Evolutionary conservation across 2,113 vertebrate species (phyloP).

Genomic region (Beaufortia kweichowensis): DNA sequence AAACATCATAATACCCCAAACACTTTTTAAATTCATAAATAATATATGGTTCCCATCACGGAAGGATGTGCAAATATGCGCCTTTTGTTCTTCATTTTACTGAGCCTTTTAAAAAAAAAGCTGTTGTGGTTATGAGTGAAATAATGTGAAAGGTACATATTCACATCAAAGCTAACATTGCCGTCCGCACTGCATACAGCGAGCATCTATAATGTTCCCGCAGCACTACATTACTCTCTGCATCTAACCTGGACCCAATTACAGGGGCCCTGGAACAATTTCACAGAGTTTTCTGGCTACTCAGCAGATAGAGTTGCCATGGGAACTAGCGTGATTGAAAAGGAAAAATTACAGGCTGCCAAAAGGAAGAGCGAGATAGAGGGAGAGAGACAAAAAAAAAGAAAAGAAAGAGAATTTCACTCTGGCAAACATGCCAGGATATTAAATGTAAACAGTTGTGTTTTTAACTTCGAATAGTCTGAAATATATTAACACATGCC

Average conservation of each 20-base stretch:
- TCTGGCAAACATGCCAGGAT: constrained; percentile 27
- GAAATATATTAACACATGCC: background rate
- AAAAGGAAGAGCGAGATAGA: constrained; percentile 42
- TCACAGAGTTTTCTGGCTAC: constrained; percentile 55
- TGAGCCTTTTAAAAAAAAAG: constrained; percentile 18
- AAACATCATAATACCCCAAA: background rate
- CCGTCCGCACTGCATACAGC: constrained; percentile 13
- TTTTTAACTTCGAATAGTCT: constrained; percentile 22
- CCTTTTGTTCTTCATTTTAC: constrained; percentile 28
- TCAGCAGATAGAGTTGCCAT: constrained; percentile 65
- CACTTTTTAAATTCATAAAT: background rate
- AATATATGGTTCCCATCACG: background rate
- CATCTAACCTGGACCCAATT: constrained; percentile 60
- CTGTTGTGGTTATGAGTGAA: constrained; percentile 6
- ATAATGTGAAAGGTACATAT: constrained; percentile 29
- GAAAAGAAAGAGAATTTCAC: constrained; percentile 4
- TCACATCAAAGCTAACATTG: constrained; percentile 35
- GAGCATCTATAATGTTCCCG: constrained; percentile 31
- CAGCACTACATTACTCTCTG: constrained; percentile 32
- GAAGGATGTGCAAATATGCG: background rate
- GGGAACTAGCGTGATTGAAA: constrained; percentile 59
- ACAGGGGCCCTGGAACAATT: constrained; percentile 59
- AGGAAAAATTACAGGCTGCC: constrained; percentile 63
- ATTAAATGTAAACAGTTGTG: constrained; percentile 52
- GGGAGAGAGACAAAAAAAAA: constrained; percentile 24